These are phyloP conservation scores for Australoheros scitulus DNA, from an alignment of 2,113 vertebrate genomes.

Conservation along the genomic window DNA sequence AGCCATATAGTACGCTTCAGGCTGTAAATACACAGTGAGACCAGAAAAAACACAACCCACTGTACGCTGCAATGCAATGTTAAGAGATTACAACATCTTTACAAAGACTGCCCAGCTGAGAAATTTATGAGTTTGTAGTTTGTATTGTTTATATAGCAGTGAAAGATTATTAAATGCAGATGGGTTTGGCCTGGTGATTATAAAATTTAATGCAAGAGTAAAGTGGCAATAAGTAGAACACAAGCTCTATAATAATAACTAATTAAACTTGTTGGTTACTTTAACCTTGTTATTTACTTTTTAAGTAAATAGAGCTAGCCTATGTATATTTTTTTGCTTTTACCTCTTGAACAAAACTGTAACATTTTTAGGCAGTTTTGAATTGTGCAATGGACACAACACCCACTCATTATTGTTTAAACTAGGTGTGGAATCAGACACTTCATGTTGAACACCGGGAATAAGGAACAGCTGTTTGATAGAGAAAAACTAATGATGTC, in stretches of 20 bases:
- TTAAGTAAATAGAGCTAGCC: background rate
- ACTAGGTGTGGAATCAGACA: conserved; percentile 35
- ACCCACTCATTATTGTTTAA: conserved; percentile 62
- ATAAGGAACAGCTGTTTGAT: conserved; percentile 70
- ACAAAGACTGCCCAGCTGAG: conserved; percentile 1
- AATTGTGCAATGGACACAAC: conserved; percentile 27
- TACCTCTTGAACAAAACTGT: conserved; percentile 27
- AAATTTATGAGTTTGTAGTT: conserved; percentile 8
- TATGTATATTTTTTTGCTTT: conserved; percentile 10
- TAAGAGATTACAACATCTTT: conserved; percentile 19
- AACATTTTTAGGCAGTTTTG: conserved; percentile 3
- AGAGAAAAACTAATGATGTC: conserved; percentile 76
- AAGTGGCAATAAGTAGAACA: background rate
- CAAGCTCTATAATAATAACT: background rate
- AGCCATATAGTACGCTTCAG: conserved; percentile 24
- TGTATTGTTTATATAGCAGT: background rate
- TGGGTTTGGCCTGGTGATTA: background rate
- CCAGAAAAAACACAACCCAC: background rate
- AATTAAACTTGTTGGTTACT: background rate
- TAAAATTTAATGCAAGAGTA: background rate
- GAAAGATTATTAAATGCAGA: background rate
- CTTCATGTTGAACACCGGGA: conserved; percentile 49
- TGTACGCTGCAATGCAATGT: conserved; percentile 9
- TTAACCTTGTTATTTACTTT: conserved; percentile 12
- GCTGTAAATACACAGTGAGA: background rate